Evolutionary conservation across 2,797 vertebrate species (phyloP).

Genomic region (Epinephelus coioides): DNA sequence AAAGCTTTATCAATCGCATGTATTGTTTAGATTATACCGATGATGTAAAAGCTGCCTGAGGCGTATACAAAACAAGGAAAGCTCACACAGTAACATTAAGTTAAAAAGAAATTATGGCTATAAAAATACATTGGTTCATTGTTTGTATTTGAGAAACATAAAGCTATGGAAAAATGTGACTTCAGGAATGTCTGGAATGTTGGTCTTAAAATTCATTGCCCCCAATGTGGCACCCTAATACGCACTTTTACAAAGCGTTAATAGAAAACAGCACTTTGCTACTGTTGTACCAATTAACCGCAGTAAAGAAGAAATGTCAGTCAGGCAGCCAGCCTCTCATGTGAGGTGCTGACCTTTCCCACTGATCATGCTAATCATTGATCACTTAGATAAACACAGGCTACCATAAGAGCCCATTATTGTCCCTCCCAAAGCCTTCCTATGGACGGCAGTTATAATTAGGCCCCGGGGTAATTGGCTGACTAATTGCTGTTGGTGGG

Average conservation of each 20-base stretch:
- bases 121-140: background rate
- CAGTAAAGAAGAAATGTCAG: constrained; percentile 42
- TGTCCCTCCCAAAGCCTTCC: constrained; percentile 53
- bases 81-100: background rate
- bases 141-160: background rate
- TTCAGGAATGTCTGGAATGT: constrained; percentile 14
- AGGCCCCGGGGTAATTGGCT: constrained; percentile 69
- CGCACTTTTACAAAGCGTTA: constrained; percentile 12
- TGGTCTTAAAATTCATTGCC: background rate
- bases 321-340: constrained; percentile 41
- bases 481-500: constrained; percentile 77
- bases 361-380: constrained; percentile 69
- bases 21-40: background rate
- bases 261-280: constrained; percentile 57
- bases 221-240: constrained; percentile 14
- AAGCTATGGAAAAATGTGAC: background rate
- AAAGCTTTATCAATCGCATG: constrained; percentile 8
- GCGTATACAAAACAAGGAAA: background rate
- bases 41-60: background rate
- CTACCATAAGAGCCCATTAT: constrained; percentile 65
- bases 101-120: background rate
- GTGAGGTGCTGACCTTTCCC: constrained; percentile 67
- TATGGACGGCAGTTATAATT: constrained; percentile 68
- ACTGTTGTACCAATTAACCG: constrained; percentile 46
- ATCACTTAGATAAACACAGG: constrained; percentile 68